Conservation (phyloP, 1,140 invertebrate genomes). For the Drosophila athabasca region DNA sequence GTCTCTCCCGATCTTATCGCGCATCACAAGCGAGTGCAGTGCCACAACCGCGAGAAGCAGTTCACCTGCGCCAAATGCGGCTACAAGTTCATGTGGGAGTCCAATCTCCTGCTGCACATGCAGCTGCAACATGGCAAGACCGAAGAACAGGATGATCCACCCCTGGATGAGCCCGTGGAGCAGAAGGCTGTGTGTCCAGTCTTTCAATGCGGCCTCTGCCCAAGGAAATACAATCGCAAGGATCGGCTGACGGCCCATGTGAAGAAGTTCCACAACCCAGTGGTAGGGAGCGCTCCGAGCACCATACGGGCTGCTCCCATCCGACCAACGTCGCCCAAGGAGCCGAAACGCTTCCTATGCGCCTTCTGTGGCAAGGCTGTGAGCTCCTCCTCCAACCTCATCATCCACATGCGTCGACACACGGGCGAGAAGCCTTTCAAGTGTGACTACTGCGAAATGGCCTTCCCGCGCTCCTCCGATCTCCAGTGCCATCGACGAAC, state of each 20-base stretch:
- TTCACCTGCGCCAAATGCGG: slow-evolving; percentile 84
- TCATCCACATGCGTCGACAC: slow-evolving; percentile 86
- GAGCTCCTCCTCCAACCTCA: slow-evolving; percentile 86
- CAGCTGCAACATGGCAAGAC: slow-evolving; percentile 80
- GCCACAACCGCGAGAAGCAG: slow-evolving; percentile 64
- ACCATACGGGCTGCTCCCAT: neutral
- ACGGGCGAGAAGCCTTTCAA: slow-evolving; percentile 84
- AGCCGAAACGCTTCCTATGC: slow-evolving; percentile 83
- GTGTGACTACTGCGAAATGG: slow-evolving; percentile 78
- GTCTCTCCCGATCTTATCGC: slow-evolving; percentile 63
- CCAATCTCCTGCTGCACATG: slow-evolving; percentile 84
- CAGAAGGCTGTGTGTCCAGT: slow-evolving; percentile 69
- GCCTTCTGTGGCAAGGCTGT: slow-evolving; percentile 86
- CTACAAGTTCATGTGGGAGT: slow-evolving; percentile 84
- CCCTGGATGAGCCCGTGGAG: slow-evolving; percentile 19
- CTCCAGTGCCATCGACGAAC: slow-evolving; percentile 84
- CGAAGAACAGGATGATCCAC: slow-evolving; percentile 31
- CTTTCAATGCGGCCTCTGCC: slow-evolving; percentile 85
- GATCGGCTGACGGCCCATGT: slow-evolving; percentile 78
- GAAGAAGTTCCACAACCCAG: slow-evolving; percentile 62
- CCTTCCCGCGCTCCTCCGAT: slow-evolving; percentile 79
- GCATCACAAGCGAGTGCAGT: slow-evolving; percentile 63
- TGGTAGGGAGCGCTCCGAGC: neutral
- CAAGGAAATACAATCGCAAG: slow-evolving; percentile 85
- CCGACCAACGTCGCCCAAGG: slow-evolving; percentile 31